Base-by-base conservation (phyloP, 2,113 vertebrate genomes). In the Plectropomus leopardus region DNA sequence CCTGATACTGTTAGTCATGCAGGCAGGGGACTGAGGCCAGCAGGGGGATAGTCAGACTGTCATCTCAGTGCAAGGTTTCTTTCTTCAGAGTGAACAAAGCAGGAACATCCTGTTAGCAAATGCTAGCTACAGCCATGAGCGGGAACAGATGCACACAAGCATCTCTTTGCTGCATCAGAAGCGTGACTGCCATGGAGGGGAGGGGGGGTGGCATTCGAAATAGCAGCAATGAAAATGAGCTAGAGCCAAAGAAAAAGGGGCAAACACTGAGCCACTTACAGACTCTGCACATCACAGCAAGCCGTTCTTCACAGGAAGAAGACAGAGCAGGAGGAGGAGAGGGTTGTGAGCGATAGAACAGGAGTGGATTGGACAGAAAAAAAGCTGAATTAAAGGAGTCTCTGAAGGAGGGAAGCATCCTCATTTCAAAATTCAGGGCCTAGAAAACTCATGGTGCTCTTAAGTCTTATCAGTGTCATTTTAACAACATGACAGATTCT, bases 201-300 rank as follows among this genome's bases (percentile, higher is more conserved):
- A 4, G 8, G 34, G 2, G 72, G 47, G 10, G 6, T n/a, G n/a
- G 2, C 26, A 21, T 71, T 84, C 21, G 63, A 57, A 65, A 63
- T 53, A 80, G 80, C 74, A 87, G 80, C 42, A 21, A 78, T 81
- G 72, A 45, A 14, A 26, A 81, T 80, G 83, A 78, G 83, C 76
- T 88, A 84, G 78, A 65, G 72, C 76, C 74, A 83, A 87, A 76
- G n/a, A 15, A 23, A 72, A 69, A 67, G 64, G 83, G 82, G 82
- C 89, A 92, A 93, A 94, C 91, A 88, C 88, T 77, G 88, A 88
- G 91, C 92, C 92, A 94, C 94, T 95, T 95, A 95, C 94, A 95
- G 94, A 95, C 93, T 95, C 91, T 93, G 94, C 90, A 94, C 94
- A 94, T 95, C 93, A 79, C 86, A 95, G 93, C 94, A 95, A 95